These are phyloP conservation scores for Cynopterus brachyotis DNA, from an alignment of 2,113 vertebrate species.

Conservation along the genomic window DNA sequence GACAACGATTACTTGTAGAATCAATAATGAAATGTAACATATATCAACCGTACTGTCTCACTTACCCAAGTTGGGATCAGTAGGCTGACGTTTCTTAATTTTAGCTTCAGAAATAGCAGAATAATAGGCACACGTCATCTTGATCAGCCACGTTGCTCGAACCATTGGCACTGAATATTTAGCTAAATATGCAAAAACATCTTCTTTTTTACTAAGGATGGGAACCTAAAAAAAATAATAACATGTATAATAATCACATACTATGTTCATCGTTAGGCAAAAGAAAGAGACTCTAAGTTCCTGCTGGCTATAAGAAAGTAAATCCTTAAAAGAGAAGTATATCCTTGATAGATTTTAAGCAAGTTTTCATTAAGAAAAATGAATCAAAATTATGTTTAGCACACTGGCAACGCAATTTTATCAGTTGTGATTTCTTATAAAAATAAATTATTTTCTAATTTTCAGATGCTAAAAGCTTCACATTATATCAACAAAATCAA, in stretches of 20 bases:
- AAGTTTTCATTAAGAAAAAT: constrained; percentile 23
- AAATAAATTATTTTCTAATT: constrained; percentile 3
- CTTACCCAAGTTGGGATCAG: constrained; percentile 86
- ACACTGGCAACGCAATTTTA: background rate
- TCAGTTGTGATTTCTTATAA: constrained; percentile 15
- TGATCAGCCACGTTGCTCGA: constrained; percentile 85
- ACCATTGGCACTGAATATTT: constrained; percentile 87
- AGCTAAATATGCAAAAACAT: constrained; percentile 87
- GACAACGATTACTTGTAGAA: background rate
- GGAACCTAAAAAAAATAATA: constrained; percentile 82
- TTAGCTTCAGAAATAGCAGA: constrained; percentile 88
- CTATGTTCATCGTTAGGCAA: background rate
- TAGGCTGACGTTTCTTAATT: constrained; percentile 86
- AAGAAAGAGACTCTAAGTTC: background rate
- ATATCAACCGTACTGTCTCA: background rate
- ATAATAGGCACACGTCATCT: constrained; percentile 88
- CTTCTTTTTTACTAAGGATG: constrained; percentile 89
- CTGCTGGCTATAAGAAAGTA: background rate
- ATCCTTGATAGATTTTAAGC: background rate
- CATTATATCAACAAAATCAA: background rate
- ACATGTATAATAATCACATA: background rate
- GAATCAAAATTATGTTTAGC: background rate
- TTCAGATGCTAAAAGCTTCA: background rate
- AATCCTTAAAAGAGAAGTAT: background rate
- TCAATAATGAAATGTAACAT: background rate